A percentile compares a stretch with the other conserved stretches of the same genome.
These are phyloP conservation scores for Vulpes lagopus DNA, from an alignment of 2,113 vertebrate genomes.

Conservation along the genomic window DNA sequence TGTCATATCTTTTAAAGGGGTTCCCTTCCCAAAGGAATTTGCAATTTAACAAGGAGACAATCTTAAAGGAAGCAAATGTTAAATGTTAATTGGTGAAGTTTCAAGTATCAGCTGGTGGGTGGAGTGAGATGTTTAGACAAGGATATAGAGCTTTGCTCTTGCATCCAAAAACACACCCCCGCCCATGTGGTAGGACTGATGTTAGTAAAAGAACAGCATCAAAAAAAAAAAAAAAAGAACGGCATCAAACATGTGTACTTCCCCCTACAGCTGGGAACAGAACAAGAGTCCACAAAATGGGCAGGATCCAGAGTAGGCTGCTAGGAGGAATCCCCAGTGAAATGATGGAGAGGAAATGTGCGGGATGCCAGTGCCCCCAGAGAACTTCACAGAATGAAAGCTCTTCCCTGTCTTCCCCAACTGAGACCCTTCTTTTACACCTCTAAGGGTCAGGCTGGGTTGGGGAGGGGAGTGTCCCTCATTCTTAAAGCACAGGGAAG, in stretches of 20 bases:
- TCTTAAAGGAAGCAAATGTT: slow-evolving; percentile 44
- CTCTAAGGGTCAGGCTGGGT: neutral
- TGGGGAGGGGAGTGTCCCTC: neutral
- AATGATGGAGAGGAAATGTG: neutral
- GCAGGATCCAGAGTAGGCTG: neutral
- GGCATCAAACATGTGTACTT: neutral
- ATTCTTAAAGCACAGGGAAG: neutral
- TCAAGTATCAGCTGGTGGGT: slow-evolving; percentile 30
- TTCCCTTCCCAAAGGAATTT: neutral
- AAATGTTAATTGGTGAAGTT: slow-evolving; percentile 13
- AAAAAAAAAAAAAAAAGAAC: slow-evolving; percentile 29
- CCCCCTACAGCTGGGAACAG: neutral
- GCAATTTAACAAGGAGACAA: neutral
- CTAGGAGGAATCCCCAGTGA: neutral
- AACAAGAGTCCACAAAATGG: neutral
- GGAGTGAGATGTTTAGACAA: neutral
- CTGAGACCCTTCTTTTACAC: neutral
- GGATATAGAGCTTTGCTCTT: neutral
- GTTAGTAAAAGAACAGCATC: neutral
- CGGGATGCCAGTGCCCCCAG: neutral
- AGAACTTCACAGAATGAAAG: neutral
- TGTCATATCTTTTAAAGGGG: slow-evolving; percentile 29
- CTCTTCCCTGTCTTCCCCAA: neutral
- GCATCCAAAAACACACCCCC: neutral
- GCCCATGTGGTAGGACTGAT: neutral